phyloP scores from a whole-genome alignment of 2,888 invertebrate genomes.

The Malachius bipustulatus region DNA sequence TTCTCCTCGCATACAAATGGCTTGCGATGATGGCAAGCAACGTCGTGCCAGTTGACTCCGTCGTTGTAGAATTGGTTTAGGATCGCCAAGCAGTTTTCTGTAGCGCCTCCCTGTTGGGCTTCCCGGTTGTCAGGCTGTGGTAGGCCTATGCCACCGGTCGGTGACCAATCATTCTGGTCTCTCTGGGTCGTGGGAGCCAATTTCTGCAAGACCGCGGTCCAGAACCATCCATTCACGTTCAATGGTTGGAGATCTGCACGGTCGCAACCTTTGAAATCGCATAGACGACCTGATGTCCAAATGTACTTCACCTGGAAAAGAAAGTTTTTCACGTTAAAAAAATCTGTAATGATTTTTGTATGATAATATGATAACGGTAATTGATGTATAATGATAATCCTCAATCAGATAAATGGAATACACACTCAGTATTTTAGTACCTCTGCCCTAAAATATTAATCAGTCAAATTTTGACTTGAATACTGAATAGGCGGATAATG shows the following conservation, averaged over 20 bases:
- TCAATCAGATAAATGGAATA: too few species aligned
- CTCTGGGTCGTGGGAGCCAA: conserved; percentile 72
- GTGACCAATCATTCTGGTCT: conserved; percentile 79
- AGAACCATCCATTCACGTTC: conserved; percentile 81
- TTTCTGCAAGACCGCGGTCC: conserved; percentile 79
- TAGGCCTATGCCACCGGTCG: conserved; percentile 71
- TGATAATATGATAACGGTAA: too few species aligned
- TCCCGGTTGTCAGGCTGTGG: conserved; percentile 82
- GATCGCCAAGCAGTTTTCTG: conserved; percentile 75
- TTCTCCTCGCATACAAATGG: conserved; percentile 84
- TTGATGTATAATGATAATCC: too few species aligned
- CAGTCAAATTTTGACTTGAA: too few species aligned
- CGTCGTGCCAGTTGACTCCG: conserved; percentile 84
- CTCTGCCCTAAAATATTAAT: too few species aligned
- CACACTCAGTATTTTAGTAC: too few species aligned
- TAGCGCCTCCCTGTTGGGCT: conserved; percentile 67
- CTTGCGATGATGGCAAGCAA: conserved; percentile 82
- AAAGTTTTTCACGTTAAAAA: neutral
- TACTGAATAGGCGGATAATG: too few species aligned
- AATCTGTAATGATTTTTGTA: neutral
- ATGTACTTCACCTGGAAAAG: conserved; percentile 64
- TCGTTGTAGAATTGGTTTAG: conserved; percentile 86
- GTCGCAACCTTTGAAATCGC: conserved; percentile 84
- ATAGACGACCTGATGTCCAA: conserved; percentile 82
- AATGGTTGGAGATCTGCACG: conserved; percentile 73